Evolutionary conservation across 2,113 vertebrate genomes (phyloP).

Genomic region (Elgaria multicarinata): DNA sequence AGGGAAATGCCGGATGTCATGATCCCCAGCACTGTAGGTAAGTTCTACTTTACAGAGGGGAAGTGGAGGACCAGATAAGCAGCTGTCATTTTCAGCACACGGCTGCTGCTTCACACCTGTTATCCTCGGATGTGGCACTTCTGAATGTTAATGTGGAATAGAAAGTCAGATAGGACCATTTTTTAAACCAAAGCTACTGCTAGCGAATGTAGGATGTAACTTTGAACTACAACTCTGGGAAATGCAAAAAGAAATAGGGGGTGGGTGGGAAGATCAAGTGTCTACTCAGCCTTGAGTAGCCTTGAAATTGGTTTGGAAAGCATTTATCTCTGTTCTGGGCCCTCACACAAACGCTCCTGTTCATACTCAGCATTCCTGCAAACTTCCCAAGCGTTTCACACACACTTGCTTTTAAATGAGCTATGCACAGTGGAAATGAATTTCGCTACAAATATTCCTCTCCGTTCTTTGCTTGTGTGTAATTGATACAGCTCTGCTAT

Average conservation of each 20-base stretch:
- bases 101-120: background rate
- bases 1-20: background rate
- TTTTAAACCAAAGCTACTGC: background rate
- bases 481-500: background rate
- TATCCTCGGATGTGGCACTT: background rate
- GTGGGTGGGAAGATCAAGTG: background rate
- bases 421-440: background rate
- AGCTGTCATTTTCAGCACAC: background rate
- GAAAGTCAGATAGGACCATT: background rate
- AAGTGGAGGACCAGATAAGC: background rate
- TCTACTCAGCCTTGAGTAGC: slow-evolving; percentile 1
- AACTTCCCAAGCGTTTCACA: slow-evolving; percentile 8
- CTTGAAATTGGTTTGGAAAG: slow-evolving; percentile 17
- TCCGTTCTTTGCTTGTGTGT: background rate
- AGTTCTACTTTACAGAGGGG: background rate
- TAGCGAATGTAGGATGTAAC: background rate
- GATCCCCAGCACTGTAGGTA: background rate
- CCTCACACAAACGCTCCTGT: slow-evolving; percentile 1
- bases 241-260: background rate
- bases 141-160: background rate
- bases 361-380: slow-evolving; percentile 23
- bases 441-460: slow-evolving; percentile 23
- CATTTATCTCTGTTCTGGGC: background rate
- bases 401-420: background rate
- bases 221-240: background rate